These are phyloP conservation scores for Monochamus alternatus DNA, from an alignment of 2,888 invertebrate genomes.

Conservation along the genomic window DNA sequence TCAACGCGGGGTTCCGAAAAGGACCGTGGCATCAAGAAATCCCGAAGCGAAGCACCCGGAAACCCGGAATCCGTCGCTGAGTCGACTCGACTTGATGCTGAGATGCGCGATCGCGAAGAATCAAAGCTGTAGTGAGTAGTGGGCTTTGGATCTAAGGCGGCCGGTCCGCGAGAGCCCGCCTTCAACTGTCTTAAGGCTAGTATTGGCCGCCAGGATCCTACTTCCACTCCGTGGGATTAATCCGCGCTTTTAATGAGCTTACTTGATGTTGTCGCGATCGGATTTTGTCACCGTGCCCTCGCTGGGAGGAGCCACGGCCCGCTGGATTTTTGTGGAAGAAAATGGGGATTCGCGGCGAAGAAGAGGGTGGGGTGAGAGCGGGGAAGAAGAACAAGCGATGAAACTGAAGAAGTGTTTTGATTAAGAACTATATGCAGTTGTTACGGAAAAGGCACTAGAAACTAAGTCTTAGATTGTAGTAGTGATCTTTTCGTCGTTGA, in stretches of 20 bases:
- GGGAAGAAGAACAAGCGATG: not conserved
- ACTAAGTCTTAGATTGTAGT: no score
- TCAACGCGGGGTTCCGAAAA: not conserved
- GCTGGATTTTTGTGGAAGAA: constrained; percentile 31
- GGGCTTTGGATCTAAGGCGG: constrained; percentile 56
- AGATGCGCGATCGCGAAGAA: constrained; percentile 53
- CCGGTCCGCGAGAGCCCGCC: constrained; percentile 60
- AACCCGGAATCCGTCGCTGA: constrained; percentile 24
- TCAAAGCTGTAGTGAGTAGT: constrained; percentile 52
- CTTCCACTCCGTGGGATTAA: constrained; percentile 58
- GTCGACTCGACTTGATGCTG: constrained; percentile 6
- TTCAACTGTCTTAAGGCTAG: constrained; percentile 56
- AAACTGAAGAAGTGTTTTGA: no score
- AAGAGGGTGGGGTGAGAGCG: constrained; percentile 3
- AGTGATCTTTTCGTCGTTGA: no score
- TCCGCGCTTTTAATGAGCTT: constrained; percentile 36
- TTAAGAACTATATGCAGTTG: no score
- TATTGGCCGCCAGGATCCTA: constrained; percentile 61
- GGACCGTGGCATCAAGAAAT: not conserved
- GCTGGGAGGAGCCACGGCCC: constrained; percentile 48
- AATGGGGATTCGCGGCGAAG: constrained; percentile 28
- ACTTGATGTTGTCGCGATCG: constrained; percentile 41
- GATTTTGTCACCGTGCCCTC: constrained; percentile 54
- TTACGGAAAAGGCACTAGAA: no score
- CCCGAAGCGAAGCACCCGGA: not conserved